These are phyloP conservation scores for Pandemis corylana DNA, from an alignment of 2,888 invertebrate species.

Conservation along the genomic window DNA sequence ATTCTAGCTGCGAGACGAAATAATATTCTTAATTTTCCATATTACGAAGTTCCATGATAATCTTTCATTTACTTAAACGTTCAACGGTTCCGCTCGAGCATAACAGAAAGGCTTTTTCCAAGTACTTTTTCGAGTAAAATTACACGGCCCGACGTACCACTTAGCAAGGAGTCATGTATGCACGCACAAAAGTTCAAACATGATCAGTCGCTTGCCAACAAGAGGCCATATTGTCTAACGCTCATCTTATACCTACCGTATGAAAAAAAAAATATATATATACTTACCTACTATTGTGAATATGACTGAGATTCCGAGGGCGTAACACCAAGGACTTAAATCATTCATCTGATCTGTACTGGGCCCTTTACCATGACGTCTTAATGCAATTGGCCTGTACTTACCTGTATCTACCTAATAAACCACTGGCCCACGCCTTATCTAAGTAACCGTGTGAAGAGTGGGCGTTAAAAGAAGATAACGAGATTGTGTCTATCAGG, in stretches of 20 bases:
- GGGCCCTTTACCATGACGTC: no score
- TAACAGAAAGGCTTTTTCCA: not conserved
- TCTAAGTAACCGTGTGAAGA: not conserved
- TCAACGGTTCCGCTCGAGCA: constrained; percentile 9
- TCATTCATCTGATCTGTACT: no score
- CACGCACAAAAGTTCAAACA: not conserved
- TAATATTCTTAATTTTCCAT: constrained; percentile 21
- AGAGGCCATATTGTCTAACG: no score
- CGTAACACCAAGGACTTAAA: no score
- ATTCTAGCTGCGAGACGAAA: not conserved
- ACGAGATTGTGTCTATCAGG: constrained; percentile 55
- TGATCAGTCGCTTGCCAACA: not conserved
- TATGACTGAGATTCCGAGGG: no score
- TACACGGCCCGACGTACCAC: not conserved
- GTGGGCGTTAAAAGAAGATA: constrained; percentile 45
- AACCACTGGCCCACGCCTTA: not conserved
- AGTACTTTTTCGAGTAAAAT: not conserved
- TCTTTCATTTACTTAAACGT: constrained; percentile 10
- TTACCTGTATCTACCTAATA: no score
- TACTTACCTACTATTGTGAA: no score
- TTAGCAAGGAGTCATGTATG: not conserved
- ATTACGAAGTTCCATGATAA: not conserved
- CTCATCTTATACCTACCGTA: no score
- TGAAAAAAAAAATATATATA: no score
- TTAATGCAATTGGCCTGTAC: no score